Percentiles rank a stretch among this genome's conserved stretches.
These are phyloP conservation scores for Hylaea fasciaria DNA, from an alignment of 2,888 invertebrate genomes.

Conservation along the genomic window DNA sequence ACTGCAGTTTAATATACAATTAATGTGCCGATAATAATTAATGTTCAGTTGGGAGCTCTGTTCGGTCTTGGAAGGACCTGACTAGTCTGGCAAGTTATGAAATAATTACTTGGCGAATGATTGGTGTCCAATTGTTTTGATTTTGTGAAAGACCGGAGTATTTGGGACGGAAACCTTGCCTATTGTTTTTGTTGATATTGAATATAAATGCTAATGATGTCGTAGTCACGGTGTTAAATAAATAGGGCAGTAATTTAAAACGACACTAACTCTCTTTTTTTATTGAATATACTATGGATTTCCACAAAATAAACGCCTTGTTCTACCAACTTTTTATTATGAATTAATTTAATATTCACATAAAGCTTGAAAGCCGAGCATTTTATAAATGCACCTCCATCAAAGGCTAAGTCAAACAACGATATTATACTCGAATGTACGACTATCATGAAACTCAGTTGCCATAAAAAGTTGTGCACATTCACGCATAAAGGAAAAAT, in stretches of 20 bases:
- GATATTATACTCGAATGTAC: too few species aligned
- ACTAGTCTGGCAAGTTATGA: background rate
- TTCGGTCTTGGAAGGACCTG: slow-evolving; percentile 1
- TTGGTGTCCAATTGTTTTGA: background rate
- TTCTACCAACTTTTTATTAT: too few species aligned
- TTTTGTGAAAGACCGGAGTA: too few species aligned
- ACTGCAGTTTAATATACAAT: slow-evolving; percentile 37
- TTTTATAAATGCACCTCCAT: slow-evolving; percentile 4
- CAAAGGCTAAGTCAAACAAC: slow-evolving; percentile 19
- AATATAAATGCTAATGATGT: too few species aligned
- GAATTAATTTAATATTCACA: too few species aligned
- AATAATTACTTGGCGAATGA: background rate
- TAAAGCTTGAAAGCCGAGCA: background rate
- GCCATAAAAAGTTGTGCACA: slow-evolving; percentile 19
- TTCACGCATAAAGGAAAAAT: slow-evolving; percentile 24
- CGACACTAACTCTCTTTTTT: too few species aligned
- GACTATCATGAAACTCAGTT: slow-evolving; percentile 1
- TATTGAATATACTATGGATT: too few species aligned
- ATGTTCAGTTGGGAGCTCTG: slow-evolving; percentile 12
- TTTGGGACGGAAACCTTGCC: too few species aligned
- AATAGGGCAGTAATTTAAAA: too few species aligned
- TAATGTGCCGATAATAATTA: slow-evolving; percentile 32
- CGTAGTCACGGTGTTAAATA: too few species aligned
- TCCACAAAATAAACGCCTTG: too few species aligned
- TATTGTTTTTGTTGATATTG: too few species aligned